phyloP scores from a whole-genome alignment of 2,797 vertebrate species.

The Enteromius argenteus region DNA sequence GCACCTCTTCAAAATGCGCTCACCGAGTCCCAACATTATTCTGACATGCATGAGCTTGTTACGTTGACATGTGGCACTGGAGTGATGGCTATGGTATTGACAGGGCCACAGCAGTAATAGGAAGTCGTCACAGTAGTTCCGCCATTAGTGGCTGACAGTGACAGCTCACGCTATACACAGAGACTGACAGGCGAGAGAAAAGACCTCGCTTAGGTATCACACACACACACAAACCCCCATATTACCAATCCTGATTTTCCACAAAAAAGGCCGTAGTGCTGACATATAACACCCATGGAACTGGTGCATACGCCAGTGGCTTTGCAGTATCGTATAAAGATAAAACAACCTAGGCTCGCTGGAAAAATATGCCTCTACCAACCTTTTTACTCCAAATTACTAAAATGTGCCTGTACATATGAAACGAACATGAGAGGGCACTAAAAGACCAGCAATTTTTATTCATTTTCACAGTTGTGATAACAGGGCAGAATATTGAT shows the following conservation, averaged over 20 bases:
- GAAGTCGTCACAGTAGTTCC: conserved; percentile 78
- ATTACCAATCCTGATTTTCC: conserved; percentile 23
- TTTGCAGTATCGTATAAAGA: conserved; percentile 7
- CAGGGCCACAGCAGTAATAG: conserved; percentile 84
- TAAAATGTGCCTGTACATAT: background rate
- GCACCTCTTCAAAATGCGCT: conserved; percentile 28
- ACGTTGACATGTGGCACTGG: conserved; percentile 73
- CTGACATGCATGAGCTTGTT: conserved; percentile 72
- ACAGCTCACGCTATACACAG: conserved; percentile 70
- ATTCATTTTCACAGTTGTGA: background rate
- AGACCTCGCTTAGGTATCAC: conserved; percentile 56
- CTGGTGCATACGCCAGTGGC: background rate
- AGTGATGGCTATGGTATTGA: conserved; percentile 80
- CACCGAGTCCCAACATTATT: conserved; percentile 46
- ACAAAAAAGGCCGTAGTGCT: conserved; percentile 26
- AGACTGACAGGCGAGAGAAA: conserved; percentile 72
- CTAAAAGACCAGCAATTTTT: background rate
- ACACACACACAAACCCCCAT: conserved; percentile 28
- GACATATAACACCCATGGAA: conserved; percentile 3
- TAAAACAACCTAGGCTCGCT: background rate
- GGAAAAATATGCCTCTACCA: background rate
- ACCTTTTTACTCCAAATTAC: background rate
- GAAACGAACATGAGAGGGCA: conserved; percentile 9
- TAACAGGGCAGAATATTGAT: background rate
- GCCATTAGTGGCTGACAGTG: conserved; percentile 81